A percentile compares a stretch with the other conserved stretches of the same genome.
Evolutionary conservation across 2,888 invertebrate species (phyloP).

Genomic region (Melanotus villosus): DNA sequence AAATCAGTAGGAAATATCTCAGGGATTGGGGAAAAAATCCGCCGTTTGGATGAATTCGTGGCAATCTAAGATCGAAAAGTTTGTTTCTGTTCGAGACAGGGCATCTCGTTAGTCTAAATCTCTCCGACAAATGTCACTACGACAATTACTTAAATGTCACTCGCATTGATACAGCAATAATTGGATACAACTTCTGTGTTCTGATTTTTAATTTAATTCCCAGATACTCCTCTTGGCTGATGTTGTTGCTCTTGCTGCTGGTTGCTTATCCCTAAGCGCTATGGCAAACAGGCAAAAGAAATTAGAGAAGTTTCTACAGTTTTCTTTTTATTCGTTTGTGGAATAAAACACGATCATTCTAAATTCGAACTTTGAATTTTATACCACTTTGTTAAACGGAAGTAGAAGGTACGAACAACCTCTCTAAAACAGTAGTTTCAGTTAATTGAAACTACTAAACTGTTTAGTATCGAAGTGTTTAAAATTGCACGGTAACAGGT

Average conservation of each 20-base stretch:
- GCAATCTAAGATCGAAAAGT: constrained; percentile 45
- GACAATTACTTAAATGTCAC: constrained; percentile 64
- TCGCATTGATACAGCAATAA: constrained; percentile 66
- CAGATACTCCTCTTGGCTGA: constrained; percentile 52
- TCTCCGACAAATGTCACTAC: constrained; percentile 56
- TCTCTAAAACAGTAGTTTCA: too few species aligned
- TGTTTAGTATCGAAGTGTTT: constrained; percentile 34
- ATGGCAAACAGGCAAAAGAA: constrained; percentile 30
- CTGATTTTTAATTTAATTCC: constrained; percentile 65
- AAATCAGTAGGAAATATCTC: constrained; percentile 18
- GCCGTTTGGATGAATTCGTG: constrained; percentile 28
- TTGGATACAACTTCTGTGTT: constrained; percentile 64
- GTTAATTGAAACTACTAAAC: constrained; percentile 20
- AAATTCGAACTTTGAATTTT: too few species aligned
- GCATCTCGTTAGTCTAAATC: constrained; percentile 49
- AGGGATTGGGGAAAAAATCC: too few species aligned
- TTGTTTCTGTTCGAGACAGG: constrained; percentile 47
- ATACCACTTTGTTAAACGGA: too few species aligned
- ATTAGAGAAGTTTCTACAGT: constrained; percentile 14
- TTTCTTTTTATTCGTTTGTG: neutral
- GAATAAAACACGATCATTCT: too few species aligned
- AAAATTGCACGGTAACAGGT: constrained; percentile 42
- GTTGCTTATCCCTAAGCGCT: constrained; percentile 13
- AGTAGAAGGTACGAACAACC: too few species aligned
- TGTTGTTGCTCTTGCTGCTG: too few species aligned